A percentile compares a stretch with the other conserved stretches of the same genome.
Conservation (phyloP, 2,113 vertebrate genomes). For the Dromiciops gliroides region DNA sequence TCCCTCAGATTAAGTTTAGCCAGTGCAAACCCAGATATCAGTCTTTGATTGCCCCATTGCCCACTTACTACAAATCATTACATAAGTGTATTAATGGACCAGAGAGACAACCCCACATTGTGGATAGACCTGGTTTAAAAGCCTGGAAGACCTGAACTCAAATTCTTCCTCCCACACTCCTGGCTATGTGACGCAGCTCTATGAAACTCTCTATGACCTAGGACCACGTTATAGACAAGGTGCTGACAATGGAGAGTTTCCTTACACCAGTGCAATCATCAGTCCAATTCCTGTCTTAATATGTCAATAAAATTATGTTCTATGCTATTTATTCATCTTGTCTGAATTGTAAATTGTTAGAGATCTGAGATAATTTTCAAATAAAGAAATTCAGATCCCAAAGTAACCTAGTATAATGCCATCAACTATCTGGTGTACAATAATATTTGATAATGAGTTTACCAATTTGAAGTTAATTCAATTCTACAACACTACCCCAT, state of each 20-base stretch:
- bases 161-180: not conserved
- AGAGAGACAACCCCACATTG: not conserved
- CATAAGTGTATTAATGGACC: not conserved
- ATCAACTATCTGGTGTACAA: not conserved
- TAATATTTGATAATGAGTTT: not conserved
- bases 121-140: not conserved
- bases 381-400: not conserved
- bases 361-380: not conserved
- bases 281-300: not conserved
- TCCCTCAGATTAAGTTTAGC: not conserved
- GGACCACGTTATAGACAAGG: not conserved
- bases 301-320: not conserved
- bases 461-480: not conserved
- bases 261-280: not conserved
- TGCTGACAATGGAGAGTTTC: not conserved
- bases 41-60: not conserved
- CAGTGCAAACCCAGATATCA: not conserved
- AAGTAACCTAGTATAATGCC: not conserved
- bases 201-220: not conserved
- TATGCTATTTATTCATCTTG: not conserved
- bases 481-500: not conserved
- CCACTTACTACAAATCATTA: not conserved
- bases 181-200: not conserved
- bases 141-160: not conserved
- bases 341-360: not conserved